These are phyloP conservation scores for Iguana delicatissima DNA, from an alignment of 2,797 vertebrate species.

Conservation along the genomic window DNA sequence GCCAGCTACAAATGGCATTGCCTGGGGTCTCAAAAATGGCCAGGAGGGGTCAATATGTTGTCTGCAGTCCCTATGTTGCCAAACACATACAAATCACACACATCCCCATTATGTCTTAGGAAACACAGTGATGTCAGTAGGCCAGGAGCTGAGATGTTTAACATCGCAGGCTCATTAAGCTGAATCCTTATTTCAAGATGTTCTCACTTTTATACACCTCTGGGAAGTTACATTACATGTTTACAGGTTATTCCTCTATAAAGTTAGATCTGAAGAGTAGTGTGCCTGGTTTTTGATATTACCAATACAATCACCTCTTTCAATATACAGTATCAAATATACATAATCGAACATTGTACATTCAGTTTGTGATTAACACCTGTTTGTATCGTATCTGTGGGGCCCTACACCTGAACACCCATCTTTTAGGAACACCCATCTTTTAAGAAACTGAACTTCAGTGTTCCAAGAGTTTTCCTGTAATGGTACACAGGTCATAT, in stretches of 20 bases:
- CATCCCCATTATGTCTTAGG: not conserved
- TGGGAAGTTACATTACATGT: not conserved
- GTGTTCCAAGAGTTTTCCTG: not conserved
- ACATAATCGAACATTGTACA: not conserved
- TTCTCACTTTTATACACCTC: not conserved
- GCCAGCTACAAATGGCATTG: not conserved
- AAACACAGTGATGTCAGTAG: not conserved
- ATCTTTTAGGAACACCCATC: not conserved
- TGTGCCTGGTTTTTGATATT: not conserved
- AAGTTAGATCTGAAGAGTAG: not conserved
- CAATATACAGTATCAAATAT: not conserved
- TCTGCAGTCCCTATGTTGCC: not conserved
- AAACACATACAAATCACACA: not conserved
- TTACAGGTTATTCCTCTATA: accelerated
- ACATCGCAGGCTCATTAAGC: not conserved
- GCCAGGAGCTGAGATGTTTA: not conserved
- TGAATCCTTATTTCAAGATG: not conserved
- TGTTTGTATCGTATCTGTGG: too few species aligned
- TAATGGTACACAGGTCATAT: not conserved
- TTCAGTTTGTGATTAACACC: not conserved
- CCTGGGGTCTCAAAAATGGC: not conserved
- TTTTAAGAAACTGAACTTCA: not conserved
- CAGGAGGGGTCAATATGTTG: too few species aligned
- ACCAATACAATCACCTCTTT: not conserved
- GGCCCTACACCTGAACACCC: not conserved